phyloP scores from a whole-genome alignment of 2,113 vertebrate genomes.

The Carassius carassius region DNA sequence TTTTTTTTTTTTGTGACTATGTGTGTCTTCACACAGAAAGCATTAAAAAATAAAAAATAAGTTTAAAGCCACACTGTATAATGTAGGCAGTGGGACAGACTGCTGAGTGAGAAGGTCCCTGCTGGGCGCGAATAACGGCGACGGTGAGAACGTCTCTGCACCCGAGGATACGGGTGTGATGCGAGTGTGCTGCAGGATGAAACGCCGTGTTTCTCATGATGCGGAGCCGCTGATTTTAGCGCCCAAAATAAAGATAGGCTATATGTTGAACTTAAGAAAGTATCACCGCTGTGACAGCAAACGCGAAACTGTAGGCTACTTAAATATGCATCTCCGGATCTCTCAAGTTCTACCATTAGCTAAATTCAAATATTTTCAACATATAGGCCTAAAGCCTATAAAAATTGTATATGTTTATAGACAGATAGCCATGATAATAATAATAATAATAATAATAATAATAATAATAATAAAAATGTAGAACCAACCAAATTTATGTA shows the following conservation, averaged over 20 bases:
- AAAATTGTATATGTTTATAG: background rate
- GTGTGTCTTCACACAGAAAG: constrained; percentile 10
- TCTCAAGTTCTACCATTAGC: background rate
- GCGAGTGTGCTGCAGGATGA: constrained; percentile 20
- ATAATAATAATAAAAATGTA: too few species aligned
- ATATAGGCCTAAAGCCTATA: background rate
- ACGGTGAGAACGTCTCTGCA: constrained; percentile 43
- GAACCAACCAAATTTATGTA: background rate
- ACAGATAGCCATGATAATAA: background rate
- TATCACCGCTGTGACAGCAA: too few species aligned
- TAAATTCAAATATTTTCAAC: background rate
- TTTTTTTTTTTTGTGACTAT: background rate
- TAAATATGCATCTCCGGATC: background rate
- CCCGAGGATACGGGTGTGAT: constrained; percentile 32
- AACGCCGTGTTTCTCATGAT: constrained; percentile 26
- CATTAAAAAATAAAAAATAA: background rate
- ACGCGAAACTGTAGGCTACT: too few species aligned
- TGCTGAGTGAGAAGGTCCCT: constrained; percentile 48
- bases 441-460: too few species aligned
- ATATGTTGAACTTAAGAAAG: too few species aligned
- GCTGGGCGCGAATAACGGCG: constrained; percentile 56
- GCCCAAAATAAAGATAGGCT: constrained; percentile 6
- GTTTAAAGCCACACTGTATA: constrained; percentile 52
- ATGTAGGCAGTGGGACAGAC: constrained; percentile 42
- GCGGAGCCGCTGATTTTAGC: constrained; percentile 48